Evolutionary conservation across 2,888 invertebrate species (phyloP).

Genomic region (Tiliacea citrago): DNA sequence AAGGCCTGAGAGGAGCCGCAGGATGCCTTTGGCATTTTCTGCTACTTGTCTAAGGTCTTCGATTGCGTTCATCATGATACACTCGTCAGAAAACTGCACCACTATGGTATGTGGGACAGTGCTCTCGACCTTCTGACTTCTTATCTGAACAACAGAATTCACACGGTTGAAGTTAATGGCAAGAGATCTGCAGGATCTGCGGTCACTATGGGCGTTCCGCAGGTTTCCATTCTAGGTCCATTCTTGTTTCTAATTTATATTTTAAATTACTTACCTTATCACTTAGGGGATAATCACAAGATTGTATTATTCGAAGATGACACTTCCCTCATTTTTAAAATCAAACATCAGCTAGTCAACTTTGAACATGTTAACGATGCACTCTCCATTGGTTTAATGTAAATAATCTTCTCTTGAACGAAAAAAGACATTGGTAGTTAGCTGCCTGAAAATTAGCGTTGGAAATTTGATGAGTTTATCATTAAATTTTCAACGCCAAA

Average conservation of each 20-base stretch:
- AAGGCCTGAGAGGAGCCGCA: no score
- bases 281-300: no score
- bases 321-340: background rate
- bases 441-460: no score
- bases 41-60: no score
- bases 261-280: no score
- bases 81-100: background rate
- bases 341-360: no score
- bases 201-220: background rate
- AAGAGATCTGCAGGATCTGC: background rate
- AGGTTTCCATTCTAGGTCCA: background rate
- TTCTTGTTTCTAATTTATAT: background rate
- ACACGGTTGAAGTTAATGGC: background rate
- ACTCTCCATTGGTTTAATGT: no score
- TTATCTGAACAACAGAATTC: background rate
- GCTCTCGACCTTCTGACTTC: background rate
- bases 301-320: background rate
- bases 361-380: background rate
- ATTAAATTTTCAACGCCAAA: no score
- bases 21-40: no score
- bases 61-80: background rate
- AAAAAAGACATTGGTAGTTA: no score
- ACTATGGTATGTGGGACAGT: background rate
- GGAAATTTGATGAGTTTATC: no score
- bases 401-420: no score